These are phyloP conservation scores for Pristionchus japonicus DNA, from an alignment of 2,888 invertebrate species.

Conservation along the genomic window DNA sequence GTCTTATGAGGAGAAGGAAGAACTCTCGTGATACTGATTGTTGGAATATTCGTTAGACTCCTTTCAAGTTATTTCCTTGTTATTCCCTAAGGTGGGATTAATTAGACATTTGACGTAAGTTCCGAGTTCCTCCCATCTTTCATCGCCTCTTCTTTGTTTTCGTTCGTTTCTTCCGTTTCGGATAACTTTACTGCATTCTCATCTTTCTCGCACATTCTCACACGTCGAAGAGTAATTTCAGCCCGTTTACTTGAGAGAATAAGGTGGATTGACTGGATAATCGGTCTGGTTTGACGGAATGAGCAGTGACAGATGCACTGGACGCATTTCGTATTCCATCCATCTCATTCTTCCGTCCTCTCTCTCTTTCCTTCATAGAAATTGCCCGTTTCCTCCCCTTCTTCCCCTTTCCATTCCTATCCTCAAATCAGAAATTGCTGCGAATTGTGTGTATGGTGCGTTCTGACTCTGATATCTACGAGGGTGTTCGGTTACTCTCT, in stretches of 20 bases:
- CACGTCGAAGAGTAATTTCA: neutral
- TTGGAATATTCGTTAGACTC: neutral
- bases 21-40: neutral
- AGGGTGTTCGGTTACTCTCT: neutral
- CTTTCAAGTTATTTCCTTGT: neutral
- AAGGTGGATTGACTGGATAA: neutral
- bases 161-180: neutral
- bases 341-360: conserved; percentile 39
- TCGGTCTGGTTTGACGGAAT: neutral
- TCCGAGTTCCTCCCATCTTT: neutral
- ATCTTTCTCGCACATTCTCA: neutral
- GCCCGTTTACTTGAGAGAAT: neutral
- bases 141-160: neutral
- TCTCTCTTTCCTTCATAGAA: neutral
- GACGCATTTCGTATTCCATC: conserved; percentile 20
- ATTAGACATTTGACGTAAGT: neutral
- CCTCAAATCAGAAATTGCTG: conserved; percentile 32
- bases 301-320: neutral
- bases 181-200: neutral
- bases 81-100: neutral
- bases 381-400: conserved; percentile 32
- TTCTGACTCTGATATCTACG: neutral
- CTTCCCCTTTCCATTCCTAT: neutral
- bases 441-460: neutral
- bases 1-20: neutral